These are phyloP conservation scores for Prosopocoilus inquinatus DNA, from an alignment of 2,888 invertebrate species.

Conservation along the genomic window DNA sequence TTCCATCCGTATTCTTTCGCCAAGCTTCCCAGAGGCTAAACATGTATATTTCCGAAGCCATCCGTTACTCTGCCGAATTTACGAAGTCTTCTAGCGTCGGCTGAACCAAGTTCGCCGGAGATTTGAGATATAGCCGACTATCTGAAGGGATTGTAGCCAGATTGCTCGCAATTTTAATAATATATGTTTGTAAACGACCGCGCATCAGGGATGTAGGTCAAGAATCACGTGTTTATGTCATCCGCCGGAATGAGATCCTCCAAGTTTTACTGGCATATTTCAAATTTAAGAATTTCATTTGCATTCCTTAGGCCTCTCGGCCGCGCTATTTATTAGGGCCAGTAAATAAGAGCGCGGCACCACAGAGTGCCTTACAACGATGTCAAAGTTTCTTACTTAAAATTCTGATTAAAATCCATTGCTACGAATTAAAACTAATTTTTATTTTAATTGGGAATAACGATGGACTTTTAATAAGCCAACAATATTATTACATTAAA, in stretches of 20 bases:
- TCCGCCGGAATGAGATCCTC: not conserved
- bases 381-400: too few species aligned
- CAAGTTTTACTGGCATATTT: not conserved
- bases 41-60: not conserved
- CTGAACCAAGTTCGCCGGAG: too few species aligned
- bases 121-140: not conserved
- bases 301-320: not conserved
- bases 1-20: not conserved
- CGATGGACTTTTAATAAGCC: too few species aligned
- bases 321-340: not conserved
- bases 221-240: conserved; percentile 2
- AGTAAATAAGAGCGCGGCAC: not conserved
- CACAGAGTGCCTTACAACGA: too few species aligned
- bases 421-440: too few species aligned
- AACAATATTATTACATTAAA: too few species aligned
- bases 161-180: conserved; percentile 9
- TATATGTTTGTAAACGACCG: conserved; percentile 3
- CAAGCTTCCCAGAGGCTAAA: not conserved
- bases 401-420: too few species aligned
- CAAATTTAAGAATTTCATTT: not conserved
- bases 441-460: too few species aligned
- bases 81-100: too few species aligned
- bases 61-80: not conserved
- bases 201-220: not conserved
- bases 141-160: not conserved